Percentiles rank a stretch among this genome's conserved stretches.
Conservation (phyloP, 1,140 invertebrate species). For the Choristoneura fumiferana region DNA sequence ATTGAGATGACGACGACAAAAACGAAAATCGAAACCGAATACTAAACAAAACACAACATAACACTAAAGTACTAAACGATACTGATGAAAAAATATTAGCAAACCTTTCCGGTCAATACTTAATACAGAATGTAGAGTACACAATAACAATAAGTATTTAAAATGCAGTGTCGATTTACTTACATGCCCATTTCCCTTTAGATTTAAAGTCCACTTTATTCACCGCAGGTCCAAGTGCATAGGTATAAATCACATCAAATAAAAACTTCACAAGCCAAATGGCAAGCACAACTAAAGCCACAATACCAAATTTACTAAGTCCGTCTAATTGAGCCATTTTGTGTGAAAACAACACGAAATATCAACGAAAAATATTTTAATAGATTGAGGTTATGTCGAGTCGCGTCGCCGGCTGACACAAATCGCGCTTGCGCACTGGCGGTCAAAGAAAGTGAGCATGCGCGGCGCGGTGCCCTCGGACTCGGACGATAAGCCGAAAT, state of each 20-base stretch:
- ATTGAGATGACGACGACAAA: no score
- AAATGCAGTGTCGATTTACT: constrained; percentile 37
- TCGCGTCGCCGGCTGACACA: constrained; percentile 35
- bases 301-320: constrained; percentile 45
- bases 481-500: constrained; percentile 4
- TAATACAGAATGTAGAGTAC: background rate
- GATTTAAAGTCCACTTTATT: constrained; percentile 62
- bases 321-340: constrained; percentile 37
- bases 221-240: constrained; percentile 48
- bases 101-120: background rate
- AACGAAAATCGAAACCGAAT: background rate
- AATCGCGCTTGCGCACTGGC: constrained; percentile 43
- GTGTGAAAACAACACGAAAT: background rate
- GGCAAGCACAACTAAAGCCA: constrained; percentile 30
- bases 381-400: constrained; percentile 34
- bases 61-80: no score
- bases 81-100: background rate
- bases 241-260: constrained; percentile 48
- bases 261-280: constrained; percentile 40
- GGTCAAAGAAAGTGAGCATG: constrained; percentile 41
- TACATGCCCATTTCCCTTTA: constrained; percentile 67
- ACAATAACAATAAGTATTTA: constrained; percentile 22
- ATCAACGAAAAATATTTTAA: constrained; percentile 10
- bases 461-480: constrained; percentile 37
- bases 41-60: background rate